Base-by-base conservation (phyloP, 2,888 invertebrate genomes). In the Allacma fusca region DNA sequence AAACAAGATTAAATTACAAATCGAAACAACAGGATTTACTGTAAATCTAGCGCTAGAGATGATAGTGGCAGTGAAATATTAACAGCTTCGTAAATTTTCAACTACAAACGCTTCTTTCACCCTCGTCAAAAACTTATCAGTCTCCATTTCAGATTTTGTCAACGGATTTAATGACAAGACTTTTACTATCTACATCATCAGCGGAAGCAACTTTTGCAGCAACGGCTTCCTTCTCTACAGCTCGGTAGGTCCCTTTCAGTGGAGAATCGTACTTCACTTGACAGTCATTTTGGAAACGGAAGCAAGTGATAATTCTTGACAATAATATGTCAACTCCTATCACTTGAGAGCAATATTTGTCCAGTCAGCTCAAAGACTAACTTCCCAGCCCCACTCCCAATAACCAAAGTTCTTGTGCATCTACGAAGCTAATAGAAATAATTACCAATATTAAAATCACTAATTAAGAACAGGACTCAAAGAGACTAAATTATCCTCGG, bases 301-400 rank as follows among this genome's bases (percentile, higher is more conserved):
- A 82, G 67, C 81, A 82, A 23, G 80, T 81, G 9, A 79, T 81
- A 28, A 83, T 79, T 75, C 82, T 80, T 0, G 78, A 77, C 62
- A 80, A 83, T 0, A 80, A 83, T 5, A 26, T 59, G 29, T 83
- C 83, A 12, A 83, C 78, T 21, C 83, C 83, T 43, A 77, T 80
- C 4, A 82, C 82, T 80, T 83, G 75, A 2, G 73, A 23, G 75
- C 80, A 83, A 16, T 74, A n/a, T 70, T 80, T 82, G 9, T 79
- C 67, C n/a, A n/a, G n/a, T n/a, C 13, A 83, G 68, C 13, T 79
- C 76, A 75, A 83, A 83, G 0, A 79, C 75, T 26, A 83, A 74
- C 40, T 70, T 65, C 21, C 83, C 83, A 13, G 80, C 78, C 62
- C 79, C 78, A 71, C 82, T 82, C 16, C 83, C 83, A 43, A 83